A percentile compares a stretch with the other conserved stretches of the same genome.
phyloP scores from a whole-genome alignment of 2,113 vertebrate genomes.

The Mirza zaza region DNA sequence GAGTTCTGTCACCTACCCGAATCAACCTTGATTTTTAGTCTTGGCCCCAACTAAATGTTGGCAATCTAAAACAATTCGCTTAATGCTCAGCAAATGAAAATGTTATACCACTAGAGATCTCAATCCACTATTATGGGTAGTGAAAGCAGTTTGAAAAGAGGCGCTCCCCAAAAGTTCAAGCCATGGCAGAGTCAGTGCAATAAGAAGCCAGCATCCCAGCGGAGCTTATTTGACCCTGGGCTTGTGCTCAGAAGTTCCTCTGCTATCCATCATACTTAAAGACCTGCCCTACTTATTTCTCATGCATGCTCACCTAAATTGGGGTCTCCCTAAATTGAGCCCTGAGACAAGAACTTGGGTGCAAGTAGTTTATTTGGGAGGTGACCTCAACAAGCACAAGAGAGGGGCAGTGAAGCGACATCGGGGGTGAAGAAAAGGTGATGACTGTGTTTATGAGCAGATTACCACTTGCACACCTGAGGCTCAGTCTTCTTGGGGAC shows the following conservation, averaged over 20 bases:
- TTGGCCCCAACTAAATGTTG: background rate
- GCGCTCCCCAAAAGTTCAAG: background rate
- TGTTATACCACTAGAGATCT: background rate
- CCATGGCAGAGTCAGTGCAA: background rate
- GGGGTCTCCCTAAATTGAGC: background rate
- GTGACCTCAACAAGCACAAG: background rate
- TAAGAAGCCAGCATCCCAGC: background rate
- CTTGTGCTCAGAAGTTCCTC: background rate
- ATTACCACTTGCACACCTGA: background rate
- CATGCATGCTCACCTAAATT: background rate
- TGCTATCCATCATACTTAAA: background rate
- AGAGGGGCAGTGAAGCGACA: background rate
- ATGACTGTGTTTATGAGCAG: background rate
- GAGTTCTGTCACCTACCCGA: background rate
- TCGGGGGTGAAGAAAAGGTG: background rate
- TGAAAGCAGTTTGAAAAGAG: background rate
- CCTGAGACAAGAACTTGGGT: background rate
- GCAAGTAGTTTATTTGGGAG: background rate
- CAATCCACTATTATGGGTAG: background rate
- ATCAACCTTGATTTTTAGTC: background rate
- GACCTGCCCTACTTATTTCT: background rate
- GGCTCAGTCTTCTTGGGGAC: background rate
- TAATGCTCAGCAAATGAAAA: background rate
- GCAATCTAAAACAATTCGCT: background rate
- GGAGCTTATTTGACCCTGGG: background rate